Evolutionary conservation across 37 sponge, comb jelly and placozoan genomes (phyloP), one percentile per base, ranked within the genome.

Genomic region (Halichondria panicea): DNA sequence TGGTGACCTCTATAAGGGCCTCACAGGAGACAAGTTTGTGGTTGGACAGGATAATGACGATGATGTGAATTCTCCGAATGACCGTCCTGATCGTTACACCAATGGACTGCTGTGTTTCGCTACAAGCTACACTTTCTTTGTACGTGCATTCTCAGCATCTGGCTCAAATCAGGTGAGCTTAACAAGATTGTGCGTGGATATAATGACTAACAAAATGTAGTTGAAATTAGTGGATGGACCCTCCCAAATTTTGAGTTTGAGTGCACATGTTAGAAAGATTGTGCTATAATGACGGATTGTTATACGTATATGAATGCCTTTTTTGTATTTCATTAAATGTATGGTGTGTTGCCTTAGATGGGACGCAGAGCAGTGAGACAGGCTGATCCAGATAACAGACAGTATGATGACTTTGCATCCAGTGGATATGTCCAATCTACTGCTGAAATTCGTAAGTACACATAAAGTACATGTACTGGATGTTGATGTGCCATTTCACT

Each of bases 81-180:
- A 90, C 32, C 53, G 69, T 6, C 44, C 19, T 3, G 27, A 35
- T 1, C 4, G 9, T 3, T 90, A 84, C 50, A 59, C 50, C 12
- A 90, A 90, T 53, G 77, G 77, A 4, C 56, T 33, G 18, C 80
- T 90, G 38, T 48, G 52, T 41, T 55, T 48, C 31, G 62, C 68
- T 1, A 65, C 53, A 25, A 0, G n/a, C 22, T 90, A 80, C 63
- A 75, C 81, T n/a, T 81, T 74, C 80, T 90, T 90, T 44, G 1
- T 90, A 25, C 74, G 80, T 69, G 72, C 74, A 35, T 84, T 68
- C 42, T 63, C 84, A 6, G 72, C 33, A 1, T 33, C 36, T 9
- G 27, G 37, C 58, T 25, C 19, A n/a, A n/a, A n/a, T n/a, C n/a
- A n/a, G n/a, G n/a, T n/a, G n/a, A n/a, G n/a, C n/a, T n/a, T n/a